Conservation (phyloP, 2,797 vertebrate species). For the Knipowitschia caucasica region DNA sequence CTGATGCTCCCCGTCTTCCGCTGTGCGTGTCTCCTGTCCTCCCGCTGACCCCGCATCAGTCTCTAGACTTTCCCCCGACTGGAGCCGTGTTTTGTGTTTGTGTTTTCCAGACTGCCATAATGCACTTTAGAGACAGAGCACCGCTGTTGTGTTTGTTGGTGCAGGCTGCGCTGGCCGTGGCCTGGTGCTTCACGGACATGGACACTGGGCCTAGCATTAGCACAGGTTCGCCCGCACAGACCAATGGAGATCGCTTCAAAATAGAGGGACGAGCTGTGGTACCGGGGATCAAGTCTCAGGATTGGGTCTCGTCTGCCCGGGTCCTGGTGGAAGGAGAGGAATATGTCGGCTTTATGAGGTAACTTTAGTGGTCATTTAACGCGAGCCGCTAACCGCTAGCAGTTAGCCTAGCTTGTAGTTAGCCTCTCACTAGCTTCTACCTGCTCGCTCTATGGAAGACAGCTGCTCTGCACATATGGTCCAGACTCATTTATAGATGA, state of each 20-base stretch:
- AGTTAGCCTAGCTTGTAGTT: slow-evolving; percentile 43
- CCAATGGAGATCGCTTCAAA: slow-evolving; percentile 84
- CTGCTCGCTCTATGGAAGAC: background rate
- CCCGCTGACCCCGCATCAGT: background rate
- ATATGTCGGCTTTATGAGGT: slow-evolving; percentile 90
- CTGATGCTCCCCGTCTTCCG: slow-evolving; percentile 38
- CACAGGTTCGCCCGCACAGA: slow-evolving; percentile 40
- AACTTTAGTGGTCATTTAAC: too few relatives aligned
- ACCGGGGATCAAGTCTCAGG: slow-evolving; percentile 86
- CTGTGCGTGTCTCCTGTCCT: too few relatives aligned
- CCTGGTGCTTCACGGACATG: slow-evolving; percentile 63
- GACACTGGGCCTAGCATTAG: slow-evolving; percentile 72
- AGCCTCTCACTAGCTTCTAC: background rate
- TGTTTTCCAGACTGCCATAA: background rate
- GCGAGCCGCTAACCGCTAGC: too few relatives aligned
- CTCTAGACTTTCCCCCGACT: background rate
- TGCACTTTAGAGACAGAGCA: slow-evolving; percentile 17
- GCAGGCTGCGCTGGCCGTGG: slow-evolving; percentile 47
- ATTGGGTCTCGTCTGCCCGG: slow-evolving; percentile 90
- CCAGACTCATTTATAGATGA: background rate
- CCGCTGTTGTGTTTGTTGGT: slow-evolving; percentile 43
- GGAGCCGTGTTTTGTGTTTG: background rate
- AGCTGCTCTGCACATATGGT: slow-evolving; percentile 12
- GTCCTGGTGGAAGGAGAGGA: slow-evolving; percentile 91
- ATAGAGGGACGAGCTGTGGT: slow-evolving; percentile 92